These are phyloP conservation scores for Bucco capensis DNA, from an alignment of 2,113 vertebrate species.

Conservation along the genomic window DNA sequence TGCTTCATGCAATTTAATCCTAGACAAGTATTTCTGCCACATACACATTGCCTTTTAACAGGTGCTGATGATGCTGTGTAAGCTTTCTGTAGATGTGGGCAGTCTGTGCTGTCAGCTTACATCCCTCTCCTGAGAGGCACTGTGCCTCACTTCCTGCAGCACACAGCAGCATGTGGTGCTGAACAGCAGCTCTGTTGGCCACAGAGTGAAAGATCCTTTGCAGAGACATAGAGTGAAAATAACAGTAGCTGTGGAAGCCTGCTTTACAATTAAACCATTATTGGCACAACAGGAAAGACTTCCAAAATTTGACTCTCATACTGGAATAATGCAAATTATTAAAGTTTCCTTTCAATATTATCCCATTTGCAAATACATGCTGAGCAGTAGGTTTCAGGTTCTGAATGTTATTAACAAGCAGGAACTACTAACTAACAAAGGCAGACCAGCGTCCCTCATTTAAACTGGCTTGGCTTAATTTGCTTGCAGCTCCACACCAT, in stretches of 20 bases:
- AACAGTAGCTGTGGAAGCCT: no score
- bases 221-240: rapidly evolving
- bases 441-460: neutral
- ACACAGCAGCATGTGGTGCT: rapidly evolving
- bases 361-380: neutral
- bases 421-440: neutral
- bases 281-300: neutral
- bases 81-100: neutral
- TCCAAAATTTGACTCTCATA: neutral
- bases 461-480: neutral
- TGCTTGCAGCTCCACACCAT: neutral
- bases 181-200: neutral
- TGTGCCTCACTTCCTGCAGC: neutral
- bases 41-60: neutral
- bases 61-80: neutral
- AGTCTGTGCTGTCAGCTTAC: neutral
- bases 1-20: neutral
- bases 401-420: neutral
- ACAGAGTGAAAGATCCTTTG: neutral
- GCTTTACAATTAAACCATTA: neutral
- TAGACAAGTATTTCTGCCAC: neutral
- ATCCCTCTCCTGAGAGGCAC: neutral
- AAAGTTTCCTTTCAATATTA: neutral
- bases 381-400: neutral
- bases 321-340: neutral